phyloP scores from a whole-genome alignment of 2,113 vertebrate species.

The Lepus europaeus region DNA sequence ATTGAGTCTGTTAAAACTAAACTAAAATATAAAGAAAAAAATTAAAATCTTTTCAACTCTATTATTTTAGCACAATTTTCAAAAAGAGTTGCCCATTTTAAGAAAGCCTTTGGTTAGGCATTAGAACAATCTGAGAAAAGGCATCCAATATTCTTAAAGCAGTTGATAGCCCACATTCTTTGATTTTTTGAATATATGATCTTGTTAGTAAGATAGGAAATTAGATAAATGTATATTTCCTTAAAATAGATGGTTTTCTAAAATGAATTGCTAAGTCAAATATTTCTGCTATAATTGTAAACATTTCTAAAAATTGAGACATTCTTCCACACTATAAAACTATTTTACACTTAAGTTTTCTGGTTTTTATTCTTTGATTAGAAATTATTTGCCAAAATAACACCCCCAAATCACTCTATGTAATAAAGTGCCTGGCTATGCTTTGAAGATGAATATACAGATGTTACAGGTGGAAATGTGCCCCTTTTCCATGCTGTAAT shows the following conservation, averaged over 20 bases:
- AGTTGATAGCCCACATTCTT: slow-evolving; percentile 8
- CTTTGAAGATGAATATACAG: neutral
- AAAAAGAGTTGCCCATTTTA: slow-evolving; percentile 6
- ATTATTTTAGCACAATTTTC: slow-evolving; percentile 1
- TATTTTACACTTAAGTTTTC: slow-evolving; percentile 47
- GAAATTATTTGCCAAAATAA: slow-evolving; percentile 62
- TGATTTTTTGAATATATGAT: slow-evolving; percentile 34
- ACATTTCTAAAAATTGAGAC: slow-evolving; percentile 47
- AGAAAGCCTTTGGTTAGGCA: neutral
- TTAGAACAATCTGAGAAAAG: slow-evolving; percentile 48
- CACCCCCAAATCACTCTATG: neutral
- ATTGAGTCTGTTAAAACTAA: too few relatives aligned
- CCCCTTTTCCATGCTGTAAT: neutral
- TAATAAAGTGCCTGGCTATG: slow-evolving; percentile 40
- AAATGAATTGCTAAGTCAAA: slow-evolving; percentile 61
- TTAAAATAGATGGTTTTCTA: slow-evolving; percentile 42
- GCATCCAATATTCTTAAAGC: neutral
- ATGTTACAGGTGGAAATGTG: neutral
- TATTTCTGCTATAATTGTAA: slow-evolving; percentile 34
- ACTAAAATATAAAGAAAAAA: neutral
- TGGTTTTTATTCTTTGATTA: neutral
- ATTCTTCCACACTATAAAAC: slow-evolving; percentile 48
- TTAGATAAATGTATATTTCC: slow-evolving; percentile 42
- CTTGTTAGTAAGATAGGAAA: slow-evolving; percentile 45
- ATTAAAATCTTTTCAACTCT: neutral